phyloP scores from a whole-genome alignment of 2,113 vertebrate species.

The Silurus meridionalis region DNA sequence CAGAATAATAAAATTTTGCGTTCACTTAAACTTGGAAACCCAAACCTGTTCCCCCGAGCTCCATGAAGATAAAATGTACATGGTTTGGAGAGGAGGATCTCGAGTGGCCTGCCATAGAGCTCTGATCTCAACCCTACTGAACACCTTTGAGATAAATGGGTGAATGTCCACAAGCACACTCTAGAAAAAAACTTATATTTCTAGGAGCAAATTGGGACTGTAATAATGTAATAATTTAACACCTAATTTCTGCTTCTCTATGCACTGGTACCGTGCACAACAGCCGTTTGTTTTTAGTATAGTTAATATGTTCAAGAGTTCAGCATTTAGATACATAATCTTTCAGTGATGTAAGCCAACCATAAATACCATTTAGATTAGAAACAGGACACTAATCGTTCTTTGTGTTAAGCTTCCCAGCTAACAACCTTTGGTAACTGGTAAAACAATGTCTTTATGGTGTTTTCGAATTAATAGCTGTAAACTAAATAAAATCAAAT shows the following conservation, averaged over 20 bases:
- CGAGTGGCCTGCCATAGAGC: too few species aligned
- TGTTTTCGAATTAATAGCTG: neutral
- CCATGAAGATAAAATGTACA: too few species aligned
- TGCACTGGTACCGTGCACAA: conserved; percentile 20
- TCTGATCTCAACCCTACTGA: too few species aligned
- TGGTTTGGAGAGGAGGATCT: too few species aligned
- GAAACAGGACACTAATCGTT: neutral
- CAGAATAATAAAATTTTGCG: too few species aligned
- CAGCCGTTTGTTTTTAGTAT: conserved; percentile 19
- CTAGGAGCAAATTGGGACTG: too few species aligned
- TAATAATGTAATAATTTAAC: too few species aligned
- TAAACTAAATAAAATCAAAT: neutral
- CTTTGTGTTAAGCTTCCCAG: neutral
- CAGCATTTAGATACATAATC: neutral
- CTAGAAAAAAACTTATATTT: too few species aligned
- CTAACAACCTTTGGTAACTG: neutral
- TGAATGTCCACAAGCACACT: too few species aligned
- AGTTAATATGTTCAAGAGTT: neutral
- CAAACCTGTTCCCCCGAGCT: too few species aligned
- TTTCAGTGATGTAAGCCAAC: neutral
- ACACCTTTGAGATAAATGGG: too few species aligned
- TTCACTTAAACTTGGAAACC: too few species aligned
- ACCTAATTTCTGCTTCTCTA: conserved; percentile 34
- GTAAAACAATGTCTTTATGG: neutral
- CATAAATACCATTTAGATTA: neutral